Evolutionary conservation across 1,140 invertebrate genomes (phyloP).

Genomic region (Papilio dardanus): DNA sequence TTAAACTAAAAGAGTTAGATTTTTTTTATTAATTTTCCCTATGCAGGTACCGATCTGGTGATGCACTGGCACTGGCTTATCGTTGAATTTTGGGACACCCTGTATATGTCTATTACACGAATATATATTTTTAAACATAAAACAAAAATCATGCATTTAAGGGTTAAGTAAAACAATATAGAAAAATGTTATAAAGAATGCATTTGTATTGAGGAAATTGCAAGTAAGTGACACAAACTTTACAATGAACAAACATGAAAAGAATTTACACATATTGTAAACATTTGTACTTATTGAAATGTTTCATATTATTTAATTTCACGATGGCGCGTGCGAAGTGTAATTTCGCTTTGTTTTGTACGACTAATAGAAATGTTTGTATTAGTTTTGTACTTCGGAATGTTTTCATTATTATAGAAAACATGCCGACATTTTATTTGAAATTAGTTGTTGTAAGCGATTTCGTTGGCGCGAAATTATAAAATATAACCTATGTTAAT

Average conservation of each 20-base stretch:
- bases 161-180: neutral
- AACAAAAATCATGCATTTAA: too few species aligned
- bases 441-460: too few species aligned
- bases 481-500: too few species aligned
- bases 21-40: too few species aligned
- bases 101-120: too few species aligned
- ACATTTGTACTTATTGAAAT: neutral
- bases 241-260: neutral
- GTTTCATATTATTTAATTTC: slow-evolving; percentile 1
- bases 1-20: too few species aligned
- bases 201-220: neutral
- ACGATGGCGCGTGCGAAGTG: neutral
- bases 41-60: too few species aligned
- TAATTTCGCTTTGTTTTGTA: slow-evolving; percentile 10
- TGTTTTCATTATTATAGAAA: neutral
- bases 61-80: too few species aligned
- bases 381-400: neutral
- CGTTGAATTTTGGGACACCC: too few species aligned
- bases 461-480: too few species aligned
- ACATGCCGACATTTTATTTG: too few species aligned
- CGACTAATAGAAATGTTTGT: neutral
- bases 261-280: neutral
- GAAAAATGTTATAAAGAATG: neutral
- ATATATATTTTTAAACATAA: too few species aligned
- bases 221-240: neutral